Percentiles rank a stretch among this genome's conserved stretches.
Conservation (phyloP, 2,113 vertebrate genomes). For the Tympanuchus pallidicinctus region DNA sequence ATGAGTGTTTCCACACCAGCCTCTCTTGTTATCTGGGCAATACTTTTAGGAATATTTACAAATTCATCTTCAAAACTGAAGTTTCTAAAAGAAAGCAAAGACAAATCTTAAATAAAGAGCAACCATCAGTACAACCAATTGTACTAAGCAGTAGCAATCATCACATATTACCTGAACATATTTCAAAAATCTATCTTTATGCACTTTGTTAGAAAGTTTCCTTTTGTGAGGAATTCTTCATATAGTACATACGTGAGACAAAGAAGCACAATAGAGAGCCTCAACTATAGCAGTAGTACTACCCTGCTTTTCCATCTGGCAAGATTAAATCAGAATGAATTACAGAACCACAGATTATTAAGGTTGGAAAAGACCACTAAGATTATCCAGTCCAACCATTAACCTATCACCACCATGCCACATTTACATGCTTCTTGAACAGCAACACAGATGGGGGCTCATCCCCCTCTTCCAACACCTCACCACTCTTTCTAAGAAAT, state of each 20-base stretch:
- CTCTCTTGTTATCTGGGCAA: constrained; percentile 85
- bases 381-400: too few relatives aligned
- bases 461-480: too few relatives aligned
- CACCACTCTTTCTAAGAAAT: too few relatives aligned
- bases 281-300: background rate
- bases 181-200: background rate
- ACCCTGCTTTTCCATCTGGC: background rate
- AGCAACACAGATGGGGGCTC: too few relatives aligned
- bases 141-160: background rate
- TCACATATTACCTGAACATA: background rate
- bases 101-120: background rate
- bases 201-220: background rate
- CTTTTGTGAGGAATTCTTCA: background rate
- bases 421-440: too few relatives aligned
- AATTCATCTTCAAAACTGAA: constrained; percentile 88
- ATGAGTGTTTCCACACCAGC: constrained; percentile 88
- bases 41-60: constrained; percentile 86
- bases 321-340: background rate
- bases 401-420: too few relatives aligned
- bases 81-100: constrained; percentile 80
- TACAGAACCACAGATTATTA: too few relatives aligned
- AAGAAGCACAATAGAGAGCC: background rate
- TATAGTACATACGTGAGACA: background rate
- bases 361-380: too few relatives aligned
- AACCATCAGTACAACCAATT: background rate